Evolutionary conservation across 2,113 vertebrate genomes (phyloP).

Genomic region (Numenius arquata): DNA sequence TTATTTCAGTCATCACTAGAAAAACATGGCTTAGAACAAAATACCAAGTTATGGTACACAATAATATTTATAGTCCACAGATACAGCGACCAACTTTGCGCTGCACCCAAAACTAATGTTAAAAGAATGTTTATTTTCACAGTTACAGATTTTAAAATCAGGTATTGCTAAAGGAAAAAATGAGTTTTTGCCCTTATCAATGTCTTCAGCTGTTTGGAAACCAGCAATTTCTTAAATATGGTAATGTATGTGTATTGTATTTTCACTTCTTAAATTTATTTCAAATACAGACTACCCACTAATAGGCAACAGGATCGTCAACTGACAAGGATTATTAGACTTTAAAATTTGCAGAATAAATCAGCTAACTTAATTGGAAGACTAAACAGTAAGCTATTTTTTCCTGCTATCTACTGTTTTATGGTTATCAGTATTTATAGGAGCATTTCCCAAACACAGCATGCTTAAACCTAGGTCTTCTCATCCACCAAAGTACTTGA

Average conservation of each 20-base stretch:
- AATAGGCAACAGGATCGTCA: neutral
- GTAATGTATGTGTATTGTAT: neutral
- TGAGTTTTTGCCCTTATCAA: neutral
- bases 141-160: neutral
- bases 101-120: neutral
- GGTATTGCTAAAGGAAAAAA: neutral
- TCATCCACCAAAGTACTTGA: neutral
- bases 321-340: neutral
- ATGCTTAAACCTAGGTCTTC: neutral
- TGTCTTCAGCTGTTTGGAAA: neutral
- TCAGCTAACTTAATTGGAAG: neutral
- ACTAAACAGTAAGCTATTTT: neutral
- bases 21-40: neutral
- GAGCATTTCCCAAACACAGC: neutral
- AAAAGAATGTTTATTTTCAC: neutral
- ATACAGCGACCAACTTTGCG: accelerated
- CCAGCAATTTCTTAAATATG: neutral
- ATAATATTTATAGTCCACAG: neutral
- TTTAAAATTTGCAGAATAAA: neutral
- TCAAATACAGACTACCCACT: neutral
- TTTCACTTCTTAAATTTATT: neutral
- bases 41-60: neutral
- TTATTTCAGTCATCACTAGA: neutral
- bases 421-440: neutral
- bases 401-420: neutral